Percentiles rank a stretch among this genome's conserved stretches.
Conservation (phyloP, 1,140 invertebrate species). For the Drosophila albomicans region DNA sequence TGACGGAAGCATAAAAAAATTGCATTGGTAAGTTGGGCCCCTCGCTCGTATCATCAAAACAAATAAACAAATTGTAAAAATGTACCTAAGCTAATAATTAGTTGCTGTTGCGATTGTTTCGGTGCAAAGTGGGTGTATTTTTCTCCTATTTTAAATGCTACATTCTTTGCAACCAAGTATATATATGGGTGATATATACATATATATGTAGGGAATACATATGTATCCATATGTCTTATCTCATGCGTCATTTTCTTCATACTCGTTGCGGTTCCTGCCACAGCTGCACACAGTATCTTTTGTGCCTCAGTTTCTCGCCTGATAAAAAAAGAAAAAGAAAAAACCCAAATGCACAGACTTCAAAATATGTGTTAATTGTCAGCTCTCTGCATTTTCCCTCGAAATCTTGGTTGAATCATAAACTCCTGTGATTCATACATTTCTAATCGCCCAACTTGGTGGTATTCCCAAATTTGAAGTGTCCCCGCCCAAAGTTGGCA, state of each 20-base stretch:
- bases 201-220: slow-evolving; percentile 23
- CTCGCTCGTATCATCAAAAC: slow-evolving; percentile 28
- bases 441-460: slow-evolving; percentile 6
- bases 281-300: slow-evolving; percentile 2
- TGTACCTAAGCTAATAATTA: slow-evolving; percentile 14
- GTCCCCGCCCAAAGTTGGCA: not conserved
- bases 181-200: not conserved
- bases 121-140: slow-evolving; percentile 11
- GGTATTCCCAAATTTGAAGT: slow-evolving; percentile 14
- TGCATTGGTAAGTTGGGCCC: slow-evolving; percentile 50
- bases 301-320: slow-evolving; percentile 5
- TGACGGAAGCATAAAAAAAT: slow-evolving; percentile 52
- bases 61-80: slow-evolving; percentile 29
- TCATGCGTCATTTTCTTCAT: slow-evolving; percentile 40
- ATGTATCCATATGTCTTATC: slow-evolving; percentile 52
- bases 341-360: not conserved
- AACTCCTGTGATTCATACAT: slow-evolving; percentile 22
- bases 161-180: not conserved
- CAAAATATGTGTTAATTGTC: not conserved
- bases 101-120: slow-evolving; percentile 2
- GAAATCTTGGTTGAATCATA: slow-evolving; percentile 3
- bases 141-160: not conserved
- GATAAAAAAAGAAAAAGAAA: slow-evolving; percentile 4
- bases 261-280: slow-evolving; percentile 5
- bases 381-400: not conserved